These are phyloP conservation scores for Rhinoderma darwinii DNA, from an alignment of 2,113 vertebrate species.

Conservation along the genomic window DNA sequence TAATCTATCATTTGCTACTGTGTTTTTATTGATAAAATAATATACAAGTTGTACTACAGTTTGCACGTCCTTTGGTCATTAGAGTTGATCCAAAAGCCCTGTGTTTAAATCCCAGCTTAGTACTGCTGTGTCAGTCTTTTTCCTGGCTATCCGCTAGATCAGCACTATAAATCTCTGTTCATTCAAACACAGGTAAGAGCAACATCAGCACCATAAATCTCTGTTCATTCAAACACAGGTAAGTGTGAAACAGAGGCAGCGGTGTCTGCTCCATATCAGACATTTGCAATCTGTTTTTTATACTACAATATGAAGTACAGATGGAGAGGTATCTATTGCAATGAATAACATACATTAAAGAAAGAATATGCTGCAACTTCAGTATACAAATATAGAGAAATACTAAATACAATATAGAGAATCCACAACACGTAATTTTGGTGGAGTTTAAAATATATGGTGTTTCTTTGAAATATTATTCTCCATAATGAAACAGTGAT, in stretches of 20 bases:
- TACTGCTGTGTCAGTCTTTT: slow-evolving; percentile 24
- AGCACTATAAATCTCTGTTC: slow-evolving; percentile 51
- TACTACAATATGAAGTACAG: not conserved
- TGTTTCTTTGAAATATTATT: not conserved
- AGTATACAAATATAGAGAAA: no score
- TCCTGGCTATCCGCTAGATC: slow-evolving; percentile 20
- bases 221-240: slow-evolving; percentile 22
- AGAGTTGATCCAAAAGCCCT: not conserved
- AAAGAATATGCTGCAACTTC: not conserved
- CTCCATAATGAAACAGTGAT: not conserved
- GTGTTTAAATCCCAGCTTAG: slow-evolving; percentile 29
- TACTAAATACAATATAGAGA: not conserved
- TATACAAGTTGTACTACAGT: not conserved
- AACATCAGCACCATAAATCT: slow-evolving; percentile 39
- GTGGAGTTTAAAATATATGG: not conserved
- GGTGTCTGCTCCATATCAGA: not conserved
- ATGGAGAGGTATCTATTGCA: not conserved
- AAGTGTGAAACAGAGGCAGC: not conserved
- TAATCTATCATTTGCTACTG: not conserved
- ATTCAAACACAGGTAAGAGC: slow-evolving; percentile 33
- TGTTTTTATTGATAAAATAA: not conserved
- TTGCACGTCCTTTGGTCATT: slow-evolving; percentile 25
- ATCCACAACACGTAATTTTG: not conserved
- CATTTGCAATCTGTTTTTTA: not conserved
- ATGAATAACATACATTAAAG: not conserved